These are phyloP conservation scores for Limnodromus scolopaceus DNA, from an alignment of 2,797 vertebrate species.

Conservation along the genomic window DNA sequence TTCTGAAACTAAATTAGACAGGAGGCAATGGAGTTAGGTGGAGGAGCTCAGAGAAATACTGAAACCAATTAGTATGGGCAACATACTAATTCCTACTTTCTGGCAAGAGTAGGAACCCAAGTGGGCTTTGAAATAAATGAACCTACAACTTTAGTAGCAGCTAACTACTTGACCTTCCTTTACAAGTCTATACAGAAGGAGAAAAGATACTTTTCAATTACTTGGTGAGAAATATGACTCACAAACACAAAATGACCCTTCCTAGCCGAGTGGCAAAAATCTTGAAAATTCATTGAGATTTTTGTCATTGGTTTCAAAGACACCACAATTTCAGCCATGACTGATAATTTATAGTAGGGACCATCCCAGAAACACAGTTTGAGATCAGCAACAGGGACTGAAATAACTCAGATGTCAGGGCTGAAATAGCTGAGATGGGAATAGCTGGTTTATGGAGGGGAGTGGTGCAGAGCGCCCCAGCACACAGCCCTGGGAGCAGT, in stretches of 20 bases:
- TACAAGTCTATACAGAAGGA: background rate
- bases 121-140: background rate
- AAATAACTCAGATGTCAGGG: background rate
- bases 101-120: background rate
- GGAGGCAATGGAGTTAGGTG: background rate
- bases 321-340: background rate
- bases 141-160: background rate
- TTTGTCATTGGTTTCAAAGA: background rate
- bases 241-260: background rate
- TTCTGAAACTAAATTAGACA: background rate
- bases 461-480: background rate
- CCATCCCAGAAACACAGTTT: background rate
- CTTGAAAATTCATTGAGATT: background rate
- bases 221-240: background rate
- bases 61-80: background rate
- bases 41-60: background rate
- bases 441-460: background rate
- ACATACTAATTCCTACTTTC: background rate
- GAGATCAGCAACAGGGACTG: background rate
- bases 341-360: accelerated
- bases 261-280: background rate
- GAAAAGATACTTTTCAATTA: background rate
- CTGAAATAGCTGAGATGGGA: background rate
- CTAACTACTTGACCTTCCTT: background rate
- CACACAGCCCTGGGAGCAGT: accelerated